Evolutionary conservation across 2,113 vertebrate species (phyloP).

Genomic region (Cynocephalus volans): DNA sequence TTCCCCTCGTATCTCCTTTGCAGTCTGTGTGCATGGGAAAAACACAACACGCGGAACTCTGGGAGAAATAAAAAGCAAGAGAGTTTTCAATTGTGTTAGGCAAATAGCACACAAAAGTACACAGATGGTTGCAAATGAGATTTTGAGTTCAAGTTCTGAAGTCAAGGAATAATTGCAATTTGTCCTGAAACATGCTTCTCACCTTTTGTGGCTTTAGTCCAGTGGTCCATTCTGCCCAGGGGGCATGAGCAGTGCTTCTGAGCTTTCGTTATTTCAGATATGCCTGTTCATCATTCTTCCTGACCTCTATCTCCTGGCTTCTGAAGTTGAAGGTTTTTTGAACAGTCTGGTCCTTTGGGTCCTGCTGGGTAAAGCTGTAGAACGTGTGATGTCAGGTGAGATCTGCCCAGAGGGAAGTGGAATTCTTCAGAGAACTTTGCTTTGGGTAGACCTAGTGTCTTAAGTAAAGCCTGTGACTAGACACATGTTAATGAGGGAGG

Average conservation of each 20-base stretch:
- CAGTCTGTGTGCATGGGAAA: neutral
- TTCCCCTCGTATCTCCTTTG: neutral
- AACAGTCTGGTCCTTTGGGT: neutral
- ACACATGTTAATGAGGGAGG: neutral
- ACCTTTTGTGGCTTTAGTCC: neutral
- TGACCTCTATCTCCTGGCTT: neutral
- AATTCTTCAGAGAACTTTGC: neutral
- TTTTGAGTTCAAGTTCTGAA: constrained; percentile 4
- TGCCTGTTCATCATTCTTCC: neutral
- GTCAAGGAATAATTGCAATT: neutral
- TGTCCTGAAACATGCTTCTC: neutral
- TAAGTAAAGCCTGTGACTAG: neutral
- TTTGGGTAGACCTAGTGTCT: neutral
- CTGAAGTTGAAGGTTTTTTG: neutral
- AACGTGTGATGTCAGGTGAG: neutral
- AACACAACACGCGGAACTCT: neutral
- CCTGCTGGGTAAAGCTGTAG: neutral
- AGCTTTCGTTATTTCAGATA: neutral
- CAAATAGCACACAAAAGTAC: neutral
- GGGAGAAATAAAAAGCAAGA: constrained; percentile 43
- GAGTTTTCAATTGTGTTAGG: neutral
- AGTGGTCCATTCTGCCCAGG: neutral
- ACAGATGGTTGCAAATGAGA: neutral
- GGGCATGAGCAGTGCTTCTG: neutral
- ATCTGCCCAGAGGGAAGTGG: neutral